A percentile compares a stretch with the other conserved stretches of the same genome.
Evolutionary conservation across 2,888 invertebrate genomes (phyloP).

Genomic region (Drosophila kuntzei): DNA sequence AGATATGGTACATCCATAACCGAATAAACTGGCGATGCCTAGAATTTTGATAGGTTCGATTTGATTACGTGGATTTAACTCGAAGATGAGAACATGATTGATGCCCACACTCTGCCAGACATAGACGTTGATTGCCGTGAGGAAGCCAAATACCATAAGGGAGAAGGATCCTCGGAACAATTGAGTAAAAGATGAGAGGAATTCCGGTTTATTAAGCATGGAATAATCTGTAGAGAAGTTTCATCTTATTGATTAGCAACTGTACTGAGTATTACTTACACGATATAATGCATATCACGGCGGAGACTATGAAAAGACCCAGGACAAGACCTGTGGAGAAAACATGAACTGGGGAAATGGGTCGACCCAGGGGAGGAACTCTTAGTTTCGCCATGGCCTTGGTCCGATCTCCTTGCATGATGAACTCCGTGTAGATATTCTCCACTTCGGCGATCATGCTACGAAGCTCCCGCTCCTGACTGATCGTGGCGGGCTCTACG

Average conservation of each 20-base stretch:
- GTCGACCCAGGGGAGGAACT: slow-evolving; percentile 97
- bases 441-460: slow-evolving; percentile 90
- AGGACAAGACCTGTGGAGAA: slow-evolving; percentile 97
- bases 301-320: slow-evolving; percentile 95
- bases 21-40: slow-evolving; percentile 94
- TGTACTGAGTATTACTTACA: slow-evolving; percentile 86
- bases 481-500: slow-evolving; percentile 87
- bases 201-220: not conserved
- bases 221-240: slow-evolving; percentile 2
- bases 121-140: slow-evolving; percentile 97
- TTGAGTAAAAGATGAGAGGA: slow-evolving; percentile 89
- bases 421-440: slow-evolving; percentile 90
- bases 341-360: slow-evolving; percentile 93
- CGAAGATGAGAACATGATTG: slow-evolving; percentile 98
- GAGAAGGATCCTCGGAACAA: slow-evolving; percentile 96
- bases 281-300: slow-evolving; percentile 92
- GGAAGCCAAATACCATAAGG: slow-evolving; percentile 94
- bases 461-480: slow-evolving; percentile 87
- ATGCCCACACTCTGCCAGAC: slow-evolving; percentile 98
- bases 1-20: slow-evolving; percentile 95
- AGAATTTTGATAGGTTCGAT: slow-evolving; percentile 95
- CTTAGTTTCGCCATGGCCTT: slow-evolving; percentile 98
- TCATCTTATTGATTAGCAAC: not conserved
- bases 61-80: slow-evolving; percentile 96
- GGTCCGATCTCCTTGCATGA: slow-evolving; percentile 95